phyloP scores from a whole-genome alignment of 1,140 invertebrate species.

The Galleria mellonella region DNA sequence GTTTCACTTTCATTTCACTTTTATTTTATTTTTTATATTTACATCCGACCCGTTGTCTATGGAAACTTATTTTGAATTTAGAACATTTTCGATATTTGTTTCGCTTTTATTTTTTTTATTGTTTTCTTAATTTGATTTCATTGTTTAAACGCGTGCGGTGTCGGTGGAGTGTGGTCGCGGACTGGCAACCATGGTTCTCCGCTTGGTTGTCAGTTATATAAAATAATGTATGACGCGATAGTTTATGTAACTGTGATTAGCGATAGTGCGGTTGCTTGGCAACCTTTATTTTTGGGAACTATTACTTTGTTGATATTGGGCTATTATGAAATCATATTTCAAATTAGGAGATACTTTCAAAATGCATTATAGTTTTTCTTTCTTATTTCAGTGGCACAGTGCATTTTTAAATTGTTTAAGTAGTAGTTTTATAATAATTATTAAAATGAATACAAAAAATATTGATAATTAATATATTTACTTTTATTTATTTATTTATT shows the following conservation, averaged over 20 bases:
- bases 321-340: too few species aligned
- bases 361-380: too few species aligned
- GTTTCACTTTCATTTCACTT: constrained; percentile 64
- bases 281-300: neutral
- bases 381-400: too few species aligned
- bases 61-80: constrained; percentile 4
- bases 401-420: too few species aligned
- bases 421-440: too few species aligned
- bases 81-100: constrained; percentile 20
- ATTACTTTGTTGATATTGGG: too few species aligned
- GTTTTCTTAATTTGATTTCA: constrained; percentile 26
- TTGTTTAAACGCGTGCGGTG: neutral
- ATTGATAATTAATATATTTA: too few species aligned
- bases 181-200: neutral
- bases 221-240: neutral
- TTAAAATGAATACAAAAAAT: too few species aligned
- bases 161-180: neutral
- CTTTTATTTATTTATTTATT: too few species aligned
- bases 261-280: neutral
- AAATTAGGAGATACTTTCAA: too few species aligned
- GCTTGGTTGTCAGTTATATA: neutral
- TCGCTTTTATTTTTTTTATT: constrained; percentile 12
- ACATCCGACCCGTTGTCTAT: too few species aligned
- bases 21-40: constrained; percentile 4
- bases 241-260: constrained; percentile 3